Conservation (phyloP, 2,797 vertebrate species). For the Alexandromys oeconomus region DNA sequence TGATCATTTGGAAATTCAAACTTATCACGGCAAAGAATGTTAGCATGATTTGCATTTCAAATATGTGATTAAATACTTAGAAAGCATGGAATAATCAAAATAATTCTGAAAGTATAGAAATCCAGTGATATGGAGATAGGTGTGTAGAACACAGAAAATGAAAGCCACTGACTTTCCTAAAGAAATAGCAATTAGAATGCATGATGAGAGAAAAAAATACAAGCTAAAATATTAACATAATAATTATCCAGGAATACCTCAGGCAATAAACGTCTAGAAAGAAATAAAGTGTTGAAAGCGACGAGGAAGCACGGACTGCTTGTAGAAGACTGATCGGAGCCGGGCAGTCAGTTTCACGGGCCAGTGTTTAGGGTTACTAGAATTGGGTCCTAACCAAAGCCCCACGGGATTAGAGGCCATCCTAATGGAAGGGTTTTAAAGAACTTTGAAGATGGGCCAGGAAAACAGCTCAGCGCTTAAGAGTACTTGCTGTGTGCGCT, state of each 20-base stretch:
- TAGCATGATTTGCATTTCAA: conserved; percentile 46
- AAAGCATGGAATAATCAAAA: conserved; percentile 47
- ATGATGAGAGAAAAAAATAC: background rate
- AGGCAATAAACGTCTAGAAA: conserved; percentile 3
- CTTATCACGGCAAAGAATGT: background rate
- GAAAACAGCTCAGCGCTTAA: background rate
- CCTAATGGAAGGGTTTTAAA: background rate
- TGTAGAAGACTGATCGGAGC: background rate
- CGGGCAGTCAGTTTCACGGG: background rate
- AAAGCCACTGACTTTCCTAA: conserved; percentile 41
- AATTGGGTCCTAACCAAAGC: background rate
- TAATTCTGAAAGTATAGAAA: background rate
- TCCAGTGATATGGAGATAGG: background rate
- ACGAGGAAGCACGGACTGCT: background rate
- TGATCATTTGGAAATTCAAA: conserved; percentile 27
- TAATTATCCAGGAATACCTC: background rate
- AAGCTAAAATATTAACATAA: conserved; percentile 23
- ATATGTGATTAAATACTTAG: conserved; percentile 9
- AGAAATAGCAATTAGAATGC: conserved; percentile 28
- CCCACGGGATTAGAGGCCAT: background rate
- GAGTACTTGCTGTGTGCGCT: background rate
- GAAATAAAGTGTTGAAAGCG: background rate
- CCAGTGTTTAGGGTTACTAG: background rate
- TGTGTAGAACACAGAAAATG: conserved; percentile 4
- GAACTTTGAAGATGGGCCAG: background rate